These are phyloP conservation scores for Euwallacea fornicatus DNA, from an alignment of 1,140 invertebrate genomes.

Conservation along the genomic window DNA sequence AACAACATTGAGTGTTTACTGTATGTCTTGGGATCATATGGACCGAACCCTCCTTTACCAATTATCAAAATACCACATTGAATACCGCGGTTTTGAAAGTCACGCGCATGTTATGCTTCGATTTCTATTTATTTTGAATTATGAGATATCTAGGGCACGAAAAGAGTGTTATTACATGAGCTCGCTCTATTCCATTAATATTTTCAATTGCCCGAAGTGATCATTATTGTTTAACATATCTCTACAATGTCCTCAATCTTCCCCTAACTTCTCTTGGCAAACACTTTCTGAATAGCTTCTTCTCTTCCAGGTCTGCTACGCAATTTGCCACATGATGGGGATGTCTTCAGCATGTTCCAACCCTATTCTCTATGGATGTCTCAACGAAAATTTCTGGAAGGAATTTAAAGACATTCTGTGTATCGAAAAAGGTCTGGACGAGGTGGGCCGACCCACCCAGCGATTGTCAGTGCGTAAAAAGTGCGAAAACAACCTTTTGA, in stretches of 20 bases:
- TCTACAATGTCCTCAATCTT: too few species aligned
- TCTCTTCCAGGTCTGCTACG: conserved; percentile 60
- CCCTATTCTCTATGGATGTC: conserved; percentile 94
- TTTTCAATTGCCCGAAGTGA: too few species aligned
- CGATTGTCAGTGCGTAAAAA: conserved; percentile 39
- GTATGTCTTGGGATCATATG: too few species aligned
- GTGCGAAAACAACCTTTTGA: conserved; percentile 37
- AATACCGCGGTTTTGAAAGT: background rate
- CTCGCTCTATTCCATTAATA: too few species aligned
- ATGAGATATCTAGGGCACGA: too few species aligned
- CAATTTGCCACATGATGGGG: conserved; percentile 83
- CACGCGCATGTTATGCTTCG: background rate
- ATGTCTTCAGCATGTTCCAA: conserved; percentile 85
- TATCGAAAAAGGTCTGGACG: conserved; percentile 55
- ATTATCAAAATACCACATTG: background rate
- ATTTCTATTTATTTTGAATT: too few species aligned
- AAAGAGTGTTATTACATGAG: too few species aligned
- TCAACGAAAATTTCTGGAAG: conserved; percentile 98
- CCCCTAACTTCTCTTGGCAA: too few species aligned
- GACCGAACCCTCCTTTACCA: too few species aligned
- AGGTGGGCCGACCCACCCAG: conserved; percentile 26
- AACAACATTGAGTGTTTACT: too few species aligned
- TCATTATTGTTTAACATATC: too few species aligned
- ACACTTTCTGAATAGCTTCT: background rate
- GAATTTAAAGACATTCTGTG: conserved; percentile 88